Evolutionary conservation across 2,797 vertebrate species (phyloP).

Genomic region (Propithecus perrieri): DNA sequence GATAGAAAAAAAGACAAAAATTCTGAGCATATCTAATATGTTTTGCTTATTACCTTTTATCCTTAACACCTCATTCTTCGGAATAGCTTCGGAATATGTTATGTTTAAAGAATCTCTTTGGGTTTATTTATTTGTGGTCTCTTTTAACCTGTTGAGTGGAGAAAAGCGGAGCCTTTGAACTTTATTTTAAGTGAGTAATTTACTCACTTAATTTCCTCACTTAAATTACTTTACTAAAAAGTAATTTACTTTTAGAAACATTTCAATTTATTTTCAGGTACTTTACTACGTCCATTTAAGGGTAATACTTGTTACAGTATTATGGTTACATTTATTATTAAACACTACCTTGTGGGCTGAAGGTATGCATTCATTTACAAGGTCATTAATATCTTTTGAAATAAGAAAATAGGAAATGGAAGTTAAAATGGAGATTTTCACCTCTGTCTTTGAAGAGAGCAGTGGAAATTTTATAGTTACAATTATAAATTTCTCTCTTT

Average conservation of each 20-base stretch:
- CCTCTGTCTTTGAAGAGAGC: constrained; percentile 41
- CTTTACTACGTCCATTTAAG: background rate
- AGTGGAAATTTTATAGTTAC: constrained; percentile 30
- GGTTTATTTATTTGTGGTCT: background rate
- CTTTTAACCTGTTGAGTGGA: background rate
- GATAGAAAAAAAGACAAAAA: background rate
- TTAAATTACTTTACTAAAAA: background rate
- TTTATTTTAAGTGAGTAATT: background rate
- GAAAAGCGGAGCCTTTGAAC: background rate
- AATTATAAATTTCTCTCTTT: constrained; percentile 24
- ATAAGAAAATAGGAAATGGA: background rate
- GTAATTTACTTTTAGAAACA: constrained; percentile 44
- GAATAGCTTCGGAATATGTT: background rate
- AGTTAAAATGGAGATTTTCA: constrained; percentile 53
- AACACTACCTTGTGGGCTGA: constrained; percentile 23
- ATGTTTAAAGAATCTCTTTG: background rate
- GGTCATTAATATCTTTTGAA: constrained; percentile 10
- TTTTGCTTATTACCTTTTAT: background rate
- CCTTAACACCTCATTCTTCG: background rate
- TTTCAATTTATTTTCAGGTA: constrained; percentile 11
- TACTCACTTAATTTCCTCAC: too few species aligned
- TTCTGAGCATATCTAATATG: background rate
- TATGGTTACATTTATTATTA: background rate
- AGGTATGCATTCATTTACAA: constrained; percentile 23
- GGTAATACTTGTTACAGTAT: background rate